These are phyloP conservation scores for Lithophane semibrunnea DNA, from an alignment of 2,888 invertebrate species.

Conservation along the genomic window DNA sequence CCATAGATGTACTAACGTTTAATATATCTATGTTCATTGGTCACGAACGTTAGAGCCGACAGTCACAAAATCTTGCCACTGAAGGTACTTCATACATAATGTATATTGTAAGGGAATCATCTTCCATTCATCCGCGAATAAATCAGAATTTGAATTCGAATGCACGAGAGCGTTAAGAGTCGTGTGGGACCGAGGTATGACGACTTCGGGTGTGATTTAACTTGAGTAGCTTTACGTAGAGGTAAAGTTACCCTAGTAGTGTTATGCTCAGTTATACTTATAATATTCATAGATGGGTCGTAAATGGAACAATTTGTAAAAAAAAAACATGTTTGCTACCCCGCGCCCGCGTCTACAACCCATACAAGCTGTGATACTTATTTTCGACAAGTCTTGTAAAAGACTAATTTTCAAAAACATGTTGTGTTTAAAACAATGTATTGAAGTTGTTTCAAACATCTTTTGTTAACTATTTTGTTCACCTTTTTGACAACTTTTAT, in stretches of 20 bases:
- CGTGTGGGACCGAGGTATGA: slow-evolving; percentile 7
- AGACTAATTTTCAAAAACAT: background rate
- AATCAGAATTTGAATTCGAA: slow-evolving; percentile 53
- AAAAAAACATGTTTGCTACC: background rate
- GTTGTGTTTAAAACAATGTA: background rate
- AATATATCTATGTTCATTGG: no score
- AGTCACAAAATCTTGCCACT: slow-evolving; percentile 17
- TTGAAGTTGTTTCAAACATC: background rate
- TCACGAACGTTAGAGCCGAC: background rate
- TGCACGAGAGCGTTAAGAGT: slow-evolving; percentile 35
- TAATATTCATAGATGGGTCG: background rate
- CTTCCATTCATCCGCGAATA: slow-evolving; percentile 56
- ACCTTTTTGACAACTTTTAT: background rate
- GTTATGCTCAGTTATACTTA: no score
- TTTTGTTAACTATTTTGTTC: background rate
- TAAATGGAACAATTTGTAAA: background rate
- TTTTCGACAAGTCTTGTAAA: background rate
- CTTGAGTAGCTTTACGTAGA: background rate
- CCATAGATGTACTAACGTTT: no score
- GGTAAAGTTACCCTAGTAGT: background rate
- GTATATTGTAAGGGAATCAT: slow-evolving; percentile 49
- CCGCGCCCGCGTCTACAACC: background rate
- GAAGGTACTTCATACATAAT: slow-evolving; percentile 52
- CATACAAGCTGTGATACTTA: background rate
- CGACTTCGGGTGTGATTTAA: slow-evolving; percentile 3